These are phyloP conservation scores for Cotesia typhae DNA, from an alignment of 1,140 invertebrate genomes.

Conservation along the genomic window DNA sequence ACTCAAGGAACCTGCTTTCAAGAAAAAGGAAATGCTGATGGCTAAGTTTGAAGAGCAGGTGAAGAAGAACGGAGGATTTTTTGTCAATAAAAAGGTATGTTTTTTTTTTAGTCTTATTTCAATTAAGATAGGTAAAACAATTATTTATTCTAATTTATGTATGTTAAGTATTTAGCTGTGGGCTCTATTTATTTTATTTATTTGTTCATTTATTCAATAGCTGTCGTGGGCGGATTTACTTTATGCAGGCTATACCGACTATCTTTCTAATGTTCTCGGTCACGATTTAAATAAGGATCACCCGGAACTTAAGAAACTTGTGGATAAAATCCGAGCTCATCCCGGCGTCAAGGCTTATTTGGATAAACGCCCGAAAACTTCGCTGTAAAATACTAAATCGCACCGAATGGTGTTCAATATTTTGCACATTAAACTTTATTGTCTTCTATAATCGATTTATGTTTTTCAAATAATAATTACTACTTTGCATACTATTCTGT, in stretches of 20 bases:
- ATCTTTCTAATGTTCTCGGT: conserved; percentile 45
- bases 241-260: conserved; percentile 51
- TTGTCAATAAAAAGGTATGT: conserved; percentile 64
- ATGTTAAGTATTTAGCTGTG: too few relatives aligned
- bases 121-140: not conserved
- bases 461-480: conserved; percentile 7
- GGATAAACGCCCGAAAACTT: conserved; percentile 55
- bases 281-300: conserved; percentile 49
- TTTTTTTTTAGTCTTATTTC: not conserved
- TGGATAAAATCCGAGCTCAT: conserved; percentile 51
- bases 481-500: not conserved
- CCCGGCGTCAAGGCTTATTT: conserved; percentile 61
- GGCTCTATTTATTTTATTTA: not conserved
- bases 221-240: conserved; percentile 53
- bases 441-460: conserved; percentile 4
- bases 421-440: conserved; percentile 12
- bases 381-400: conserved; percentile 24
- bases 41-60: conserved; percentile 62
- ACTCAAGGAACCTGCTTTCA: conserved; percentile 47
- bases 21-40: conserved; percentile 55
- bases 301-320: conserved; percentile 54
- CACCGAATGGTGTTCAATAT: conserved; percentile 8
- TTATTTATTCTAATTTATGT: too few relatives aligned
- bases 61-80: conserved; percentile 62
- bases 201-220: conserved; percentile 18